phyloP scores from a whole-genome alignment of 53 echinoderm and acorn worm species.

The Luidia sarsii region DNA sequence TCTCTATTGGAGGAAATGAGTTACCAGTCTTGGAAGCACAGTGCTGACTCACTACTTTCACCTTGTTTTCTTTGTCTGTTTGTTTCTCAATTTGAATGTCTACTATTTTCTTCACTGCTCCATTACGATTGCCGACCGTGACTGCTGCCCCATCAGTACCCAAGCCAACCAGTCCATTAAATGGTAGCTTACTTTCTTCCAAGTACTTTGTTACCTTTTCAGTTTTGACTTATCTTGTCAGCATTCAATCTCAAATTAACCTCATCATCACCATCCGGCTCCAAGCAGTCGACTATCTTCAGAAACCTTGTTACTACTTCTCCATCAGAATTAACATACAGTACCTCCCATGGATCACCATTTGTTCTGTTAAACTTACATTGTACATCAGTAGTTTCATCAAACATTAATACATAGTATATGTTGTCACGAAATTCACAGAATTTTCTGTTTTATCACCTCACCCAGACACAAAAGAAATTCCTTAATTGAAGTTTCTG shows the following conservation, averaged over 20 bases:
- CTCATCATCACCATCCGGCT: conserved; percentile 21
- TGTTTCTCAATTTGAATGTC: no score
- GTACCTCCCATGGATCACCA: conserved; percentile 61
- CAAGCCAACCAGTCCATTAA: conserved; percentile 31
- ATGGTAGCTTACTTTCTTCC: neutral
- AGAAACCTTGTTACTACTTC: neutral
- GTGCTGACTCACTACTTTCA: conserved; percentile 46
- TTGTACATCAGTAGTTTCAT: conserved; percentile 71
- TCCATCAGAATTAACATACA: conserved; percentile 25
- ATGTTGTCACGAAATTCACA: conserved; percentile 6
- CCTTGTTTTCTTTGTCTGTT: conserved; percentile 32
- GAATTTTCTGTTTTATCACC: conserved; percentile 46
- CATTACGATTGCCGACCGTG: conserved; percentile 49
- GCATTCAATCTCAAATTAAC: conserved; percentile 36
- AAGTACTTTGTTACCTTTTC: conserved; percentile 17
- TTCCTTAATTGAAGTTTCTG: conserved; percentile 49
- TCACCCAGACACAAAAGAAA: conserved; percentile 47
- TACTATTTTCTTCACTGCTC: conserved; percentile 47
- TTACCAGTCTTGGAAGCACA: conserved; percentile 59
- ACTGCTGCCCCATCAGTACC: conserved; percentile 70
- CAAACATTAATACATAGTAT: conserved; percentile 54
- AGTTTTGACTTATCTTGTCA: neutral
- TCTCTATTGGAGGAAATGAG: conserved; percentile 8
- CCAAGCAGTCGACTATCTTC: conserved; percentile 49
- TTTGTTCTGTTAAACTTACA: conserved; percentile 36